Evolutionary conservation across 2,797 vertebrate genomes (phyloP).

Genomic region (Sebastes paucispinis): DNA sequence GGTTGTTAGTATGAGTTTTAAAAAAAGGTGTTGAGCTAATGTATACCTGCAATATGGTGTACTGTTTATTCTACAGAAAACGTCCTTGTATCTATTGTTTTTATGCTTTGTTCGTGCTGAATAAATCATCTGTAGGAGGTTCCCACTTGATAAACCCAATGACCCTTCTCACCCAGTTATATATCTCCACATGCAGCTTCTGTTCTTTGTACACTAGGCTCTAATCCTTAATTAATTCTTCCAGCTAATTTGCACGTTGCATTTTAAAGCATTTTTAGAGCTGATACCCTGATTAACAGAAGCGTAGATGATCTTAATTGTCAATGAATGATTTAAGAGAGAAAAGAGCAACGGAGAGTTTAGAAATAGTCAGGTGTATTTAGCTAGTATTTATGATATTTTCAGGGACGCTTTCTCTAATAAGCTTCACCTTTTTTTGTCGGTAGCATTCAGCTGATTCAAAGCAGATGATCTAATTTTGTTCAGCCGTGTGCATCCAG

Average conservation of each 20-base stretch:
- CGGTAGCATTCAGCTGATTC: slow-evolving; percentile 33
- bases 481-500: slow-evolving; percentile 22
- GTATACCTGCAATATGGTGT: neutral
- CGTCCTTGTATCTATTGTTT: neutral
- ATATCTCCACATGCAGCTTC: neutral
- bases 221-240: neutral
- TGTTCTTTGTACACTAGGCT: neutral
- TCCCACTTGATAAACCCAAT: slow-evolving; percentile 6
- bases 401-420: neutral
- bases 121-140: slow-evolving; percentile 16
- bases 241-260: neutral
- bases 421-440: slow-evolving; percentile 23
- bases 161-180: neutral
- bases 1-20: neutral
- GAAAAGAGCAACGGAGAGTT: neutral
- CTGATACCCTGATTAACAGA: neutral
- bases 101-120: neutral
- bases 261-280: neutral
- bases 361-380: neutral
- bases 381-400: neutral
- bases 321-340: neutral
- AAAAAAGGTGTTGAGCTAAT: neutral
- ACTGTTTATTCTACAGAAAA: neutral
- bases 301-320: neutral
- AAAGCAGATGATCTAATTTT: slow-evolving; percentile 51